Evolutionary conservation across 2,797 vertebrate species (phyloP).

Genomic region (Vireo griseus): DNA sequence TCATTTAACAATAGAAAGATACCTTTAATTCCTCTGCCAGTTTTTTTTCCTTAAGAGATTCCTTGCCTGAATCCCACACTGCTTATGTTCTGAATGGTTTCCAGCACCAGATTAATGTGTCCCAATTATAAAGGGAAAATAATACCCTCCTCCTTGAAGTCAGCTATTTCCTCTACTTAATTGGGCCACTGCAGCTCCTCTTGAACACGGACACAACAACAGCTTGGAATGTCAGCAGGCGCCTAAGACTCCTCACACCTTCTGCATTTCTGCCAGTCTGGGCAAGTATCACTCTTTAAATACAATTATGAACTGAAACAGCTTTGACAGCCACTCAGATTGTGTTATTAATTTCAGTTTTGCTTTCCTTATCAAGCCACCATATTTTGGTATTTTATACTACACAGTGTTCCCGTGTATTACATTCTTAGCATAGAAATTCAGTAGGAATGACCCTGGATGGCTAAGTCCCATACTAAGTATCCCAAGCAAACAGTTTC

Average conservation of each 20-base stretch:
- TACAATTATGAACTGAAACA: not conserved
- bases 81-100: not conserved
- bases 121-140: constrained; percentile 10
- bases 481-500: not conserved
- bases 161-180: constrained; percentile 33
- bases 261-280: not conserved
- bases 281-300: not conserved
- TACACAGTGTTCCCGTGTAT: not conserved
- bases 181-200: constrained; percentile 11
- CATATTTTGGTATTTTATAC: not conserved
- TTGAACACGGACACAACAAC: not conserved
- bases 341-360: not conserved
- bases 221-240: not conserved
- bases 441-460: not conserved
- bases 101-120: not conserved
- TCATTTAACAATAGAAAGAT: not conserved
- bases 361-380: not conserved
- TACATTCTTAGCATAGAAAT: not conserved
- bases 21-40: not conserved
- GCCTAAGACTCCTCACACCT: not conserved
- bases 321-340: not conserved
- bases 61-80: not conserved
- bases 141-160: not conserved
- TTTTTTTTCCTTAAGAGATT: not conserved
- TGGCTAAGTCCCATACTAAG: not conserved